phyloP scores from a whole-genome alignment of 2,888 invertebrate species.

The Polymixis lichenea region DNA sequence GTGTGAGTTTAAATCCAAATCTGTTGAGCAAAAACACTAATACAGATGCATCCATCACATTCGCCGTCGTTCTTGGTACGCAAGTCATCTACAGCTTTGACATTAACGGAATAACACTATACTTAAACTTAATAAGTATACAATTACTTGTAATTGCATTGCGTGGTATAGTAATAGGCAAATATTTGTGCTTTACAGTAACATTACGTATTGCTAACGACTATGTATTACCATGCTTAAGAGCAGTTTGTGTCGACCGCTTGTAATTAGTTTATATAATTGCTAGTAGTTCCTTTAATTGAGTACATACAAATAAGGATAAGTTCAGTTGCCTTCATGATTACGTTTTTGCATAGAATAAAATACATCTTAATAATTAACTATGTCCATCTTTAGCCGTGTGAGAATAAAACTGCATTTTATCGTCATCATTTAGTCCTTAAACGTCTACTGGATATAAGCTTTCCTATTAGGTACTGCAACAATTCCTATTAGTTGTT shows the following conservation, averaged over 20 bases:
- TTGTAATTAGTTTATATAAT: constrained; percentile 39
- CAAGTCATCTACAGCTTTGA: constrained; percentile 8
- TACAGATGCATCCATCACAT: background rate
- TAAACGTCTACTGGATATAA: background rate
- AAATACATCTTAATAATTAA: constrained; percentile 8
- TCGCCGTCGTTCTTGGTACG: background rate
- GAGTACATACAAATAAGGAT: constrained; percentile 21
- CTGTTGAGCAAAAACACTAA: background rate
- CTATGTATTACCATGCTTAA: constrained; percentile 35
- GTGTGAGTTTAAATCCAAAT: background rate
- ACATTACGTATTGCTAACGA: constrained; percentile 30
- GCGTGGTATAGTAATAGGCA: constrained; percentile 26
- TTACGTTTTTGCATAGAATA: background rate
- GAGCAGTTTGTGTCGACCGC: constrained; percentile 19
- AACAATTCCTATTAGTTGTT: background rate
- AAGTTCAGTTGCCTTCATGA: constrained; percentile 17
- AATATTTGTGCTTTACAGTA: constrained; percentile 44
- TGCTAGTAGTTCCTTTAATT: constrained; percentile 25
- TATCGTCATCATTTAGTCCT: background rate
- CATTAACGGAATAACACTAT: background rate
- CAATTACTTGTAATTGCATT: constrained; percentile 31
- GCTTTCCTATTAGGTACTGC: background rate
- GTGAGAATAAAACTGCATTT: constrained; percentile 23
- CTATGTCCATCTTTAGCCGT: background rate
- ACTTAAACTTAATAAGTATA: constrained; percentile 3